Base-by-base conservation (phyloP, 2,888 invertebrate species). In the Ophion ventricosus region DNA sequence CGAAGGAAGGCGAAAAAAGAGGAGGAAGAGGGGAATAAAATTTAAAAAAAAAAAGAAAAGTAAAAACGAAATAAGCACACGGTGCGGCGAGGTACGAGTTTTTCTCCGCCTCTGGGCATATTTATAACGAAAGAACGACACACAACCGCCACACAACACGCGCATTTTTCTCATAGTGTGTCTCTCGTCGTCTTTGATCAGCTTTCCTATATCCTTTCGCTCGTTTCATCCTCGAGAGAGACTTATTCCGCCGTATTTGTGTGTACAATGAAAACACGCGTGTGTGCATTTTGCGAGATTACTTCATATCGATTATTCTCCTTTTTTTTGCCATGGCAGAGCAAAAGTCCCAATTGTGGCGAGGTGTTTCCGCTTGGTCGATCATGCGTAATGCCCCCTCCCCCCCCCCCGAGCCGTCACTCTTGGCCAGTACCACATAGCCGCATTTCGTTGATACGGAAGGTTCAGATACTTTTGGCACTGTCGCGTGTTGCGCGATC, bases 281-380 rank as follows among this genome's bases (percentile, higher is more conserved):
- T 26, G 56, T 49, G 14, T 14, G 14, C 17, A 17, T 49, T 17
- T 49, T 17, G 49, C 17, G 14, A 49, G 49, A 49, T 17, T 49
- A 49, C 29, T 29, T 63, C 14, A 17, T 26, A 63, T 63, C 25
- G 63, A 23, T 63, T 25, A 26, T 63, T 63, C 14, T 25, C 4
- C 26, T 61, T 61, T 26, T 57, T 57, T 73, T 73, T 73, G 17
- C 11, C 14, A 25, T 3, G 67, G 49, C 63, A 79, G 63, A 78
- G 74, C 20, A 63, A 79, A 64, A 29, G 67, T 57, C 26, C 49
- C 23, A 61, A 77, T 49, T 20, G 29, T 56, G 78, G 26, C n/a
- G 3, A 25, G 40, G 35, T 25, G 49, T 14, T 57, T 49, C 56
- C 85, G 87, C 88, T 85, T 88, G 88, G 87, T 77, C 73, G 87